Evolutionary conservation across 2,113 vertebrate genomes (phyloP).

Genomic region (Antechinus stuartii): DNA sequence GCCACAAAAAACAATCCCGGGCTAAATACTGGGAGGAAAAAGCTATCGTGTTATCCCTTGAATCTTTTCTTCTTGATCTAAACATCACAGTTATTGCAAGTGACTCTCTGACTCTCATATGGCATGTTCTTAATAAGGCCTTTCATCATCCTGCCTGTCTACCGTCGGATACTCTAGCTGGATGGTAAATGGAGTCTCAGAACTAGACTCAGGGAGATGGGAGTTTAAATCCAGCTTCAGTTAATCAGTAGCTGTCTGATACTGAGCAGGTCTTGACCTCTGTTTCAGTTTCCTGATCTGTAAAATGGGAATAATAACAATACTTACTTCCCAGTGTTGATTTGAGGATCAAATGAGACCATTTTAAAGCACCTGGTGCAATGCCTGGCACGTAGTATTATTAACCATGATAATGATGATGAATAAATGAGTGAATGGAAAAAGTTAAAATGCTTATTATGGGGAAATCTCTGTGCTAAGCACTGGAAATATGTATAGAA

Average conservation of each 20-base stretch:
- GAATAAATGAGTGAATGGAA: neutral
- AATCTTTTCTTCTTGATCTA: neutral
- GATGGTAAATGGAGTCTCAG: neutral
- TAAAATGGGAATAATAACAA: neutral
- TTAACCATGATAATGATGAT: neutral
- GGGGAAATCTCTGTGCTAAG: neutral
- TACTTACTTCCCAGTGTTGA: neutral
- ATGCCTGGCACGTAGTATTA: neutral
- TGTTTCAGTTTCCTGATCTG: neutral
- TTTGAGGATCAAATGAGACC: neutral
- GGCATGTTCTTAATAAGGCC: neutral
- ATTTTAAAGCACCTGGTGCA: neutral
- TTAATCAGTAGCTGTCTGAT: neutral
- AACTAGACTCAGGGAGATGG: neutral
- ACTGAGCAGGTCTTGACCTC: neutral
- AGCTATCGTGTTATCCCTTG: neutral
- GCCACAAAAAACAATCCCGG: too few species aligned
- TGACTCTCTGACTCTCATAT: neutral
- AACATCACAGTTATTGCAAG: neutral
- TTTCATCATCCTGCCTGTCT: neutral
- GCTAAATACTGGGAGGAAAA: neutral
- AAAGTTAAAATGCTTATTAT: conserved; percentile 12
- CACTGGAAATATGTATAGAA: neutral
- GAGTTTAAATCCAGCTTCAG: neutral
- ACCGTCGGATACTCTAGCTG: neutral